Conservation (phyloP, 2,113 vertebrate genomes). For the Prinia subflava region DNA sequence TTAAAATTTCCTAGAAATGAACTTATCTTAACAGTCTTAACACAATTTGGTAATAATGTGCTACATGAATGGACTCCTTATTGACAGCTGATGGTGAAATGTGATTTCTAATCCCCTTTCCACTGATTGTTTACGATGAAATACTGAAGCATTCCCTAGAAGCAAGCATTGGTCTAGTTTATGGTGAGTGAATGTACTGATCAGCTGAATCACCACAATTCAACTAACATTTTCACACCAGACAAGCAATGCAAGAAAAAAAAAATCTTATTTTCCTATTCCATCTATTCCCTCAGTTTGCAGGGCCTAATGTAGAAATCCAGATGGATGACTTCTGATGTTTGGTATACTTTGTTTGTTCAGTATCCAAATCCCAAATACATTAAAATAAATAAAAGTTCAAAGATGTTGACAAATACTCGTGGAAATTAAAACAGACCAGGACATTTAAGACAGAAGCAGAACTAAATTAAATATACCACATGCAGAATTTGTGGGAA, state of each 20-base stretch:
- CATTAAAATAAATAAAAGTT: background rate
- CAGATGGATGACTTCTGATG: background rate
- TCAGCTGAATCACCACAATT: background rate
- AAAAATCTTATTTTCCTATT: background rate
- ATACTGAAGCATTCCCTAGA: background rate
- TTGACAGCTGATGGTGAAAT: background rate
- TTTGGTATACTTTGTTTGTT: background rate
- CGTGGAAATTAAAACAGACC: background rate
- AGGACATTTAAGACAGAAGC: background rate
- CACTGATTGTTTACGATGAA: background rate
- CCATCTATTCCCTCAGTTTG: background rate
- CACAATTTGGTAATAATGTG: background rate
- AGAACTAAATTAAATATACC: background rate
- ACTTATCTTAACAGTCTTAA: background rate
- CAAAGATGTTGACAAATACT: background rate
- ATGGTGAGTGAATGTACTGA: background rate
- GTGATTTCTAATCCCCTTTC: background rate
- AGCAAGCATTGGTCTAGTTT: background rate
- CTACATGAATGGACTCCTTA: background rate
- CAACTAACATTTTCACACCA: background rate
- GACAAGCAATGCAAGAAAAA: background rate
- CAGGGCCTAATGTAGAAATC: background rate
- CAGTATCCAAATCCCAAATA: background rate
- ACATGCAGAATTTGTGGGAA: background rate
- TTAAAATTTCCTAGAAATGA: background rate